Base-by-base conservation (phyloP, 2,113 vertebrate species). In the pig (Sus scrofa) region DNA sequence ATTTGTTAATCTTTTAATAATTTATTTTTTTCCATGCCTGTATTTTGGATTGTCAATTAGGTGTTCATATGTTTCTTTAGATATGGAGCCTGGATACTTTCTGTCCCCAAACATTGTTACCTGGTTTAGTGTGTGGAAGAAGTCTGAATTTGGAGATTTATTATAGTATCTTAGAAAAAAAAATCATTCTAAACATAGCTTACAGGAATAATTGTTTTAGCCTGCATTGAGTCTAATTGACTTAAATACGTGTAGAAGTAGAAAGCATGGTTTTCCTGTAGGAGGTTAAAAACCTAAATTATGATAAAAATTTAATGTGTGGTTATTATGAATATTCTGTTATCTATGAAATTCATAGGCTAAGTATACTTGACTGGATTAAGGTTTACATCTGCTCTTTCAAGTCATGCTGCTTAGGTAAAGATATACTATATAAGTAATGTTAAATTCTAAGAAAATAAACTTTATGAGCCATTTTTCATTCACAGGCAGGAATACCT, bases 231-330 rank as follows among this genome's bases (percentile, higher is more conserved):
- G 30, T 67, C 63, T 65, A 39, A 71, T 67, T 6, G 87, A 84
- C 34, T 78, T 84, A 79, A 94, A 73, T 87, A 94, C 71, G 7
- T 14, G 16, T 67, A 44, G 71, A 30, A 71, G 3, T 63, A 27
- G 24, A 77, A 83, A 86, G 8, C 6, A 60, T 60, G 12, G 20
- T 65, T 87, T 60, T 9, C 62, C 7, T 5, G 12, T 0, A 62
- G 84, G 16, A 56, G 91, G 54, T 32, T 62, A 79, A 81, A 94
- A 34, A 34, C 3, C 2, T 56, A 81, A 30, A 0, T 39, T 86
- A 63, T 81, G 58, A 81, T 83, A 44, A 91, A 94, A 96, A 37
- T 81, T 60, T 89, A 70, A 81, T 68, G 24, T 73, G 6, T 91
- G 9, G 7, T 39, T 89, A 63, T 75, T 81, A 67, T 70, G 26